A percentile compares a stretch with the other conserved stretches of the same genome.
Conservation (phyloP, 2,797 vertebrate genomes). For the Delichon dasypus region DNA sequence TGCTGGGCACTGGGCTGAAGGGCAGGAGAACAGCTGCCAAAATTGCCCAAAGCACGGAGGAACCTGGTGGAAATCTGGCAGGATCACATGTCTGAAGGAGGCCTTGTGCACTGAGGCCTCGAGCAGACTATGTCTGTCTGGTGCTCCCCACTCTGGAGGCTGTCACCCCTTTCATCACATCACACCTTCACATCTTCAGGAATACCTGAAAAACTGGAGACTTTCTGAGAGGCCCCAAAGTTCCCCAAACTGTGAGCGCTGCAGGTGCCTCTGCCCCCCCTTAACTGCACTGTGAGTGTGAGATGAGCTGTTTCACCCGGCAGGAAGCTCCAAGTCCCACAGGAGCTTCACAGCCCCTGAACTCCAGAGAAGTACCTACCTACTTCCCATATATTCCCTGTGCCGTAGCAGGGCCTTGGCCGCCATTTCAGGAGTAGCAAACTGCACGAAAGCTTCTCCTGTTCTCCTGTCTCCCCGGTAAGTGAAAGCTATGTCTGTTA, state of each 20-base stretch:
- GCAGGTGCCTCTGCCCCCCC: background rate
- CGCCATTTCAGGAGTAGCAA: constrained; percentile 82
- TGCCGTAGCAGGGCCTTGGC: constrained; percentile 83
- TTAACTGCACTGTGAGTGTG: fast-evolving
- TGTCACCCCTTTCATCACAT: background rate
- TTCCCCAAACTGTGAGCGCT: fast-evolving
- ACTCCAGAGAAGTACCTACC: constrained; percentile 70
- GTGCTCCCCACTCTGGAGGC: fast-evolving
- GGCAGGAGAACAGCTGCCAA: background rate
- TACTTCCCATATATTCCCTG: constrained; percentile 83
- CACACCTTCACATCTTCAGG: no score
- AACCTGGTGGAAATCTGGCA: background rate
- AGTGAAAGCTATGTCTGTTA: constrained; percentile 82
- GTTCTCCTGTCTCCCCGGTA: constrained; percentile 81
- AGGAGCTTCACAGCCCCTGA: fast-evolving
- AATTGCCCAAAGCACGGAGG: fast-evolving
- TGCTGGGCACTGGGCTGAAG: no score
- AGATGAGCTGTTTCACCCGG: fast-evolving
- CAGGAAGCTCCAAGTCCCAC: background rate
- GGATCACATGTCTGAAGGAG: fast-evolving
- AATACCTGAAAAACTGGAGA: fast-evolving
- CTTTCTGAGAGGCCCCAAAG: background rate
- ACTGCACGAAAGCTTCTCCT: constrained; percentile 88
- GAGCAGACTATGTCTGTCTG: fast-evolving
- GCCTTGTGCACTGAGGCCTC: fast-evolving